Base-by-base conservation (phyloP, 2,113 vertebrate species). In the Rhinoptilus africanus region DNA sequence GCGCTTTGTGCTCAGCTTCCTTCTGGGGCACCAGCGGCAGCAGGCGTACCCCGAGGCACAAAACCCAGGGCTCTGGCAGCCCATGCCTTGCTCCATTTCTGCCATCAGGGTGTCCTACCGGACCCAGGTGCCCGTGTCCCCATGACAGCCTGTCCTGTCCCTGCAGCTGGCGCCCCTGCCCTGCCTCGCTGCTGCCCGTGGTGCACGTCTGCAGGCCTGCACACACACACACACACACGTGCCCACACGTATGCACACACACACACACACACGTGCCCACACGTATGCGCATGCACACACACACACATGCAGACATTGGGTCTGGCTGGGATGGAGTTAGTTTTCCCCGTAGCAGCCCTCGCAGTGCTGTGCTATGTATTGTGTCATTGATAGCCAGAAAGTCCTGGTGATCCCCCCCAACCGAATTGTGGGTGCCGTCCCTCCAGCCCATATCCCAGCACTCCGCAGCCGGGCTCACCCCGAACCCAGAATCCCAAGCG, bases 1-100 rank as follows among this genome's bases (percentile, higher is more conserved):
- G 8, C 20, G 26, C 41, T 45, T 12, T 1, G 4, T 10, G 30
- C 75, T 72, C 85, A 39, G 48, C 47, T 47, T 47, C 66, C 15
- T 21, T 32, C 17, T 2, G 14, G 14, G 41, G n/a, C 28, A 39
- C 6, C 22, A 21, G 23, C 1, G 0, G 50, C 34, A 39, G 1
- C n/a, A 3, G 30, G 41, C 3, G 4, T 10, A 26, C 27, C 21
- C 43, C 3, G 4, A 22, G 73, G 54, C 45, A 32, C 37, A 9
- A 17, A 9, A 7, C 7, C 14, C 3, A 22, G 50, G 83, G 20
- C 18, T 56, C 60, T 37, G 16, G 3, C 59, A 47, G n/a, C 50
- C 59, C n/a, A 1, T 3, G 12, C 41, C 28, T 9, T 23, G 60
- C 60, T 57, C n/a, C 6, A 35, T 27, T 8, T 17, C 34, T 53